Evolutionary conservation across 2,888 invertebrate genomes (phyloP).

Genomic region (Auanema freiburgensis): DNA sequence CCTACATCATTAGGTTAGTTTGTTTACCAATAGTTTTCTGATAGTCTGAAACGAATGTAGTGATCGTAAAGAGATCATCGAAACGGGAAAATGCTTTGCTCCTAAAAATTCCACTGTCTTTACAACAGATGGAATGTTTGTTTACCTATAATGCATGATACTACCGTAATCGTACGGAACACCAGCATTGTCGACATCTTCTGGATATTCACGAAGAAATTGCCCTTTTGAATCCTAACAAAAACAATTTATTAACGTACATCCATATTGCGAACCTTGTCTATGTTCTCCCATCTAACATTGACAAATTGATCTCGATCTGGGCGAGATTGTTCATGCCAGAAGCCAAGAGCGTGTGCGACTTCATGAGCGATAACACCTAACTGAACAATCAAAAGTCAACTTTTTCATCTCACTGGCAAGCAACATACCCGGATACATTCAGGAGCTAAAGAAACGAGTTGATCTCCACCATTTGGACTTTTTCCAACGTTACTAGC

Average conservation of each 20-base stretch:
- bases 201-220: constrained; percentile 63
- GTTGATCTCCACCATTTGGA: constrained; percentile 64
- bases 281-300: constrained; percentile 64
- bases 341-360: constrained; percentile 65
- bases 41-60: constrained; percentile 63
- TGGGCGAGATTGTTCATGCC: constrained; percentile 64
- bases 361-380: constrained; percentile 66
- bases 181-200: constrained; percentile 63
- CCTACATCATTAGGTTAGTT: constrained; percentile 3
- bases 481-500: constrained; percentile 60
- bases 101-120: constrained; percentile 21
- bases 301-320: constrained; percentile 62
- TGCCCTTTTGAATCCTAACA: constrained; percentile 62
- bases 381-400: constrained; percentile 43
- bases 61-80: constrained; percentile 64
- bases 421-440: constrained; percentile 56
- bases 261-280: constrained; percentile 35
- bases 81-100: constrained; percentile 63
- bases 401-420: neutral
- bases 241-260: neutral
- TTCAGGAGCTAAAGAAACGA: constrained; percentile 64
- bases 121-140: neutral
- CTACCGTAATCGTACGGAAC: constrained; percentile 64
- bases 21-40: constrained; percentile 61
- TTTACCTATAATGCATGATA: constrained; percentile 64